Evolutionary conservation across 2,888 invertebrate genomes (phyloP), one percentile per base, ranked within the genome.

Genomic region (Hemicrepidius hirtus): DNA sequence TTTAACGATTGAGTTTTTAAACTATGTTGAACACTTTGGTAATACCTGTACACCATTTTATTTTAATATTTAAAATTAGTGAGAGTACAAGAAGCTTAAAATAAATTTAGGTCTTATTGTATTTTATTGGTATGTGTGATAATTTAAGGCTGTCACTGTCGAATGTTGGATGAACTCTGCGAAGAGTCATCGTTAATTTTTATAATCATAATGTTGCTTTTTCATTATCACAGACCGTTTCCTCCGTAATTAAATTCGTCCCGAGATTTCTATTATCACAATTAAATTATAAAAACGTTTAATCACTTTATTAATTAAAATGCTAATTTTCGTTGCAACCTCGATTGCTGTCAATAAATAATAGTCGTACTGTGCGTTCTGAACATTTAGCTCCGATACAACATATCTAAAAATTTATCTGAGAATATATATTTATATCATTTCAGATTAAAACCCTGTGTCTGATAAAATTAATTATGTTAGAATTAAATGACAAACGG

Each of bases 31-130:
- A 16, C 12, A 57, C 57, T 18, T 16, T 32, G 12, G 20, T 57
- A 57, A 40, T 37, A 57, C n/a, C 13, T 35, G 32, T 57, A 57
- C 28, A 57, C 57, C 57, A 57, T 57, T 37, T 37, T 37, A n/a
- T 50, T 32, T 32, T 32, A 32, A 9, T 9, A 32, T 5, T 32
- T 32, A n/a, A n/a, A n/a, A n/a, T 5, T 32, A 32, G 32, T n/a
- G n/a, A n/a, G n/a, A n/a, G n/a, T n/a, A n/a, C n/a, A n/a, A n/a
- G n/a, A n/a, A n/a, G n/a, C n/a, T n/a, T n/a, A n/a, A n/a, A n/a
- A n/a, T n/a, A n/a, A n/a, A n/a, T n/a, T 16, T 41, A 41, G 13
- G 1, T 44, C 1, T 13, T 44, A 44, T 2, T 44, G 5, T 16
- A 18, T 9, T 1, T 44, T 6, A 40, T 7, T 40, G 13, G 13